phyloP scores from a whole-genome alignment of 2,888 invertebrate species.

The Lochmaea crataegi region DNA sequence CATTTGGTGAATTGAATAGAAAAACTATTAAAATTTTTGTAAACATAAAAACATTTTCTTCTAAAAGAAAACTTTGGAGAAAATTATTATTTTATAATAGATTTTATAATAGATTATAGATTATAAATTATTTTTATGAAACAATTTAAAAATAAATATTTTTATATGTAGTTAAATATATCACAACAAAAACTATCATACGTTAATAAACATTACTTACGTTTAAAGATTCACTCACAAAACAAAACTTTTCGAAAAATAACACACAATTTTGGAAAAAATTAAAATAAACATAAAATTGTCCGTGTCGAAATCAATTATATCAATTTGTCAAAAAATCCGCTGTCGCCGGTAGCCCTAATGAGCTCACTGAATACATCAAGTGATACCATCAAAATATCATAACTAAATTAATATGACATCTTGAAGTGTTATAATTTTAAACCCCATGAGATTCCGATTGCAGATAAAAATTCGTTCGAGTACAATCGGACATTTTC shows the following conservation, averaged over 20 bases:
- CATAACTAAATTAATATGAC: conserved; percentile 54
- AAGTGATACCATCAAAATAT: conserved; percentile 47
- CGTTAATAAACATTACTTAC: not conserved
- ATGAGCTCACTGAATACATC: conserved; percentile 34
- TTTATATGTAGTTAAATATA: too few relatives aligned
- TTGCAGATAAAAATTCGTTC: conserved; percentile 39
- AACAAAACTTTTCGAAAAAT: not conserved
- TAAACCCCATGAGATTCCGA: conserved; percentile 48
- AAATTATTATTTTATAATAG: too few relatives aligned
- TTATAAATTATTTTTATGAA: too few relatives aligned
- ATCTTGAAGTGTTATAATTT: conserved; percentile 52
- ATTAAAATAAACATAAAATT: conserved; percentile 12
- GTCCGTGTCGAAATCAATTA: conserved; percentile 18
- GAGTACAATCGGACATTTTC: conserved; percentile 38
- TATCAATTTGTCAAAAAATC: conserved; percentile 11
- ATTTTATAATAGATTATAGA: too few relatives aligned
- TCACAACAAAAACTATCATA: too few relatives aligned
- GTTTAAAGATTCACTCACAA: not conserved
- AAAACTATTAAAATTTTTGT: too few relatives aligned
- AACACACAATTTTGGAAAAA: too few relatives aligned
- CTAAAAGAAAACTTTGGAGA: too few relatives aligned
- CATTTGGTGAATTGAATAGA: too few relatives aligned
- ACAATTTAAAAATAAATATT: too few relatives aligned
- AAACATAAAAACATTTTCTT: too few relatives aligned
- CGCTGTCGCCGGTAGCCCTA: conserved; percentile 8